Evolutionary conservation across 2,888 invertebrate genomes (phyloP).

Genomic region (Trissolcus brochymenae): DNA sequence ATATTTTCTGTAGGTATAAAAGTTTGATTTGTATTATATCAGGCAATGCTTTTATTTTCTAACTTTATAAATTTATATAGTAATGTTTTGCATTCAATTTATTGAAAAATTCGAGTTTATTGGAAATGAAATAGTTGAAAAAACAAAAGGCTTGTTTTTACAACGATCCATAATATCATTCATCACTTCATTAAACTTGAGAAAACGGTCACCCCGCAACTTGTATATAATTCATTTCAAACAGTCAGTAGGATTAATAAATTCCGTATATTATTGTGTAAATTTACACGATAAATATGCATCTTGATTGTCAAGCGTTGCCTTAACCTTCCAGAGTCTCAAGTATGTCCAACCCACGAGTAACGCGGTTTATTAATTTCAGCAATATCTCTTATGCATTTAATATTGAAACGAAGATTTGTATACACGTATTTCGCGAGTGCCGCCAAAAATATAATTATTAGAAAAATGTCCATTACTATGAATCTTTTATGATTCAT

Average conservation of each 20-base stretch:
- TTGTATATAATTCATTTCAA: slow-evolving; percentile 42
- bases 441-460: slow-evolving; percentile 48
- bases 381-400: slow-evolving; percentile 41
- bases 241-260: slow-evolving; percentile 51
- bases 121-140: too few species aligned
- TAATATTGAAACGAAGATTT: slow-evolving; percentile 35
- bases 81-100: too few species aligned
- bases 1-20: too few species aligned
- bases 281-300: slow-evolving; percentile 54
- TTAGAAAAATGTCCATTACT: slow-evolving; percentile 42
- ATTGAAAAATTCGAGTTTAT: too few species aligned
- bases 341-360: too few species aligned
- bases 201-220: slow-evolving; percentile 27
- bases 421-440: not conserved
- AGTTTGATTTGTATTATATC: too few species aligned
- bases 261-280: slow-evolving; percentile 48
- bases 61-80: too few species aligned
- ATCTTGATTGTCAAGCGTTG: slow-evolving; percentile 45
- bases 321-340: slow-evolving; percentile 40
- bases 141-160: too few species aligned
- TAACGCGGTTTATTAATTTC: slow-evolving; percentile 51
- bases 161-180: slow-evolving; percentile 16
- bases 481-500: slow-evolving; percentile 37
- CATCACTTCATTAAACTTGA: slow-evolving; percentile 36
- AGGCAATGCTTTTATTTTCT: too few species aligned